Evolutionary conservation across 2,888 invertebrate species (phyloP).

Genomic region (Mimas tiliae): DNA sequence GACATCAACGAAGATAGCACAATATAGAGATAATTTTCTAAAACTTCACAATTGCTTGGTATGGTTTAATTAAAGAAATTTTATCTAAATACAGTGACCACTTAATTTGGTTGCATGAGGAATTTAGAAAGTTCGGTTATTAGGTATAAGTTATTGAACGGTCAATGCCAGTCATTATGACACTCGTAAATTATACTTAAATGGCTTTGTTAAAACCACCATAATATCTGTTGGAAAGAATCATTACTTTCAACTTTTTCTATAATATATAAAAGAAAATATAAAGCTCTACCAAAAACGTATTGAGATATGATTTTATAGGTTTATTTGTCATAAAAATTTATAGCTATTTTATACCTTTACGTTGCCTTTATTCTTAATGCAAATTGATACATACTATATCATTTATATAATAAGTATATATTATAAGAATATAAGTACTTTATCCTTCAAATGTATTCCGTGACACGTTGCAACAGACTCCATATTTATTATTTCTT

Average conservation of each 20-base stretch:
- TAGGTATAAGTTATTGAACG: slow-evolving; percentile 19
- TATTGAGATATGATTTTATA: not conserved
- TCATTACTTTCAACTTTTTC: not conserved
- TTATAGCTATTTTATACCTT: not conserved
- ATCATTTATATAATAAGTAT: too few relatives aligned
- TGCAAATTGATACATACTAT: not conserved
- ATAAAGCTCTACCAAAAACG: not conserved
- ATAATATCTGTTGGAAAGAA: not conserved
- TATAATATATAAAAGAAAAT: not conserved
- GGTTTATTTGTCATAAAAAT: not conserved
- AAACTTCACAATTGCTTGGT: not conserved
- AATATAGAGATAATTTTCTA: not conserved
- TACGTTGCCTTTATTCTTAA: not conserved
- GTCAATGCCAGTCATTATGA: slow-evolving; percentile 13
- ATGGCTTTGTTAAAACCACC: slow-evolving; percentile 9
- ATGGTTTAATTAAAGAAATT: not conserved
- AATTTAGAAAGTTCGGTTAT: slow-evolving; percentile 24
- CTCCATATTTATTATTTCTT: not conserved
- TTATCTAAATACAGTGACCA: not conserved
- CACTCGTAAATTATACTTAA: slow-evolving; percentile 23
- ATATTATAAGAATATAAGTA: too few relatives aligned
- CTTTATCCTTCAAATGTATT: not conserved
- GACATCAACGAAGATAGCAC: slow-evolving; percentile 24
- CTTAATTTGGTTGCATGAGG: not conserved
- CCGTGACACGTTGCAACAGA: not conserved